These are phyloP conservation scores for Silurus asotus DNA, from an alignment of 2,113 vertebrate genomes.

Conservation along the genomic window DNA sequence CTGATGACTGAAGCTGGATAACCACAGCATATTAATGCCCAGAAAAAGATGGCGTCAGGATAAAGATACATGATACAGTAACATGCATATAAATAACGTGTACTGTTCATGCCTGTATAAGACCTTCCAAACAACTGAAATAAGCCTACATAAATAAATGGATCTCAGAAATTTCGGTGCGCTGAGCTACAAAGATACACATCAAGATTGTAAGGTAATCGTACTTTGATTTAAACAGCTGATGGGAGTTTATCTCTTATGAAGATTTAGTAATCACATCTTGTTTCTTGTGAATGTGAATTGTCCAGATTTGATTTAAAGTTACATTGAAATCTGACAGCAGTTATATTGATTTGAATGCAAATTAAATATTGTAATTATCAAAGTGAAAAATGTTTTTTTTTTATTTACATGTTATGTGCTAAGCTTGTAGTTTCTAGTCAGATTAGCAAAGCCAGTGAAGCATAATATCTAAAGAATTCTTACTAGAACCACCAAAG, in stretches of 20 bases:
- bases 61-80: not conserved
- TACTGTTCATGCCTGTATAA: not conserved
- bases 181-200: not conserved
- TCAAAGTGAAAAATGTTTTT: not conserved
- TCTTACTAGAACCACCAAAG: not conserved
- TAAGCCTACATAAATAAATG: not conserved
- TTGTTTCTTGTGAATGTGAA: not conserved
- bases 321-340: too few relatives aligned
- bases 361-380: not conserved
- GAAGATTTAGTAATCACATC: not conserved
- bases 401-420: not conserved
- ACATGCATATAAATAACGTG: not conserved
- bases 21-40: not conserved
- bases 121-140: not conserved
- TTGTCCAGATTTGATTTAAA: not conserved
- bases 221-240: not conserved
- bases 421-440: not conserved
- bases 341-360: not conserved
- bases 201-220: not conserved
- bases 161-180: not conserved
- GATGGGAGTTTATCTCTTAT: not conserved
- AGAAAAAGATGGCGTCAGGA: not conserved
- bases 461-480: not conserved
- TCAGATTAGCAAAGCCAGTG: not conserved
- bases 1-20: not conserved